Conservation (phyloP, 2,113 vertebrate species). For the Thamnaconus septentrionalis region DNA sequence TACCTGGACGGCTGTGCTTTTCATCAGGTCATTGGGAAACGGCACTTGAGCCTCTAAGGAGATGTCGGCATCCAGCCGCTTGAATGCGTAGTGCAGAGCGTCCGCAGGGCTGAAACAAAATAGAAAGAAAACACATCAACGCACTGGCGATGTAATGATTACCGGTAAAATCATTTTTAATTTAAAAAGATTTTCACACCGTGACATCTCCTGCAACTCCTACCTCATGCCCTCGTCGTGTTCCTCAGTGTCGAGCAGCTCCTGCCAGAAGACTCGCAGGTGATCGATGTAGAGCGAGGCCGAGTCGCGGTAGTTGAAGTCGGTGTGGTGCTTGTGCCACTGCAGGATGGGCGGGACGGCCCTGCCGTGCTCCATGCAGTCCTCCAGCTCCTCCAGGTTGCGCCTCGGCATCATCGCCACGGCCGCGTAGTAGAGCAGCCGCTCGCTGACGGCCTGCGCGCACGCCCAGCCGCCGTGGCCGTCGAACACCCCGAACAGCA, state of each 20-base stretch:
- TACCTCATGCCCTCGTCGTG: conserved; percentile 77
- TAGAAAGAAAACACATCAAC: neutral
- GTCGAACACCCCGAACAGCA: conserved; percentile 93
- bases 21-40: conserved; percentile 81
- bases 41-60: conserved; percentile 92
- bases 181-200: neutral
- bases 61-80: conserved; percentile 89
- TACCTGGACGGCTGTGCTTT: conserved; percentile 87
- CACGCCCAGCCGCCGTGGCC: conserved; percentile 91
- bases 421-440: conserved; percentile 87
- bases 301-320: conserved; percentile 81
- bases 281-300: conserved; percentile 84
- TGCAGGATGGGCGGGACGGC: conserved; percentile 87
- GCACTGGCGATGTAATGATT: too few species aligned
- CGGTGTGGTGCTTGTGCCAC: conserved; percentile 85
- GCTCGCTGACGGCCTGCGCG: conserved; percentile 90
- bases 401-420: conserved; percentile 87
- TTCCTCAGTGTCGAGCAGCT: conserved; percentile 84
- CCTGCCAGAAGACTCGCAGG: conserved; percentile 94
- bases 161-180: too few species aligned
- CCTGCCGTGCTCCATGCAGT: conserved; percentile 81
- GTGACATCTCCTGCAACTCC: neutral
- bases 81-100: conserved; percentile 85
- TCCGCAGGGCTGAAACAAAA: conserved; percentile 70
- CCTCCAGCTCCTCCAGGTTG: conserved; percentile 85